These are phyloP conservation scores for Desmophyllum pertusum DNA, from an alignment of 92 coral and sea anemone genomes.

Conservation along the genomic window DNA sequence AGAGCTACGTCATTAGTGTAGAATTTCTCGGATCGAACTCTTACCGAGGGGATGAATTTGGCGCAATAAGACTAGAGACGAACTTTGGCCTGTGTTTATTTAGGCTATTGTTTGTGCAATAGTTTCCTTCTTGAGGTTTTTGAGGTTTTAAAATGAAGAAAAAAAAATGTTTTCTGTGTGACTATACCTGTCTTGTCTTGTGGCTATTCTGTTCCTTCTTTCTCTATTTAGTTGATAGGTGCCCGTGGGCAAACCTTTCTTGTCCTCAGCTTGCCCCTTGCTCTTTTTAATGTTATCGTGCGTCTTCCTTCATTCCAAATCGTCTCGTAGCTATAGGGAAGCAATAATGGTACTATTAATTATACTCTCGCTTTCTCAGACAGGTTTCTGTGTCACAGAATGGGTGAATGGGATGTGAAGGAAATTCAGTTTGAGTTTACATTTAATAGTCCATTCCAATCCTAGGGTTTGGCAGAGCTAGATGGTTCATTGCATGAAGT, in stretches of 20 bases:
- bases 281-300: conserved; percentile 13
- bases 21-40: too few species aligned
- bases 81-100: too few species aligned
- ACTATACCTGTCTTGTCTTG: background rate
- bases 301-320: background rate
- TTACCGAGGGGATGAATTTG: too few species aligned
- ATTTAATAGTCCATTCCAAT: too few species aligned
- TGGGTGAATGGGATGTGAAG: background rate
- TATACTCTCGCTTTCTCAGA: background rate
- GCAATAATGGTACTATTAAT: background rate
- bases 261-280: background rate
- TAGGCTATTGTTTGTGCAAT: too few species aligned
- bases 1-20: too few species aligned
- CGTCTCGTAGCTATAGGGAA: conserved; percentile 27
- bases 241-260: background rate
- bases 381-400: background rate
- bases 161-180: background rate
- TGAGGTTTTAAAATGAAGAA: too few species aligned
- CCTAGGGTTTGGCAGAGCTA: too few species aligned
- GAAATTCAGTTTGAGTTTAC: background rate
- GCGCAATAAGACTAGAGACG: too few species aligned
- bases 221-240: background rate
- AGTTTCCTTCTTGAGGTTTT: too few species aligned
- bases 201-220: too few species aligned
- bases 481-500: too few species aligned